These are phyloP conservation scores for Pygoscelis adeliae DNA, from an alignment of 2,113 vertebrate species.

Conservation along the genomic window DNA sequence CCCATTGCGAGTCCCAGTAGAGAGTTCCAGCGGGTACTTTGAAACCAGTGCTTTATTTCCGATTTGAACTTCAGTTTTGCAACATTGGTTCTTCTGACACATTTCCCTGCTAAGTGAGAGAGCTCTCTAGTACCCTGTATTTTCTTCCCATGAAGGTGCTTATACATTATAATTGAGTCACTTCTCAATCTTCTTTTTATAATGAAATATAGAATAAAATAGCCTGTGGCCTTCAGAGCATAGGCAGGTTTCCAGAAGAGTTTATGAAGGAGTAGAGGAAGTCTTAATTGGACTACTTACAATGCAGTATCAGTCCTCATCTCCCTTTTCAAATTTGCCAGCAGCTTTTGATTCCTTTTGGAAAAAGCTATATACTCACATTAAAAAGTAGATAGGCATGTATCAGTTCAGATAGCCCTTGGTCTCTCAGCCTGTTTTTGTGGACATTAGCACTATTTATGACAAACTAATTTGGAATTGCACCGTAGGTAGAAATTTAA, in stretches of 20 bases:
- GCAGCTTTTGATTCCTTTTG: conserved; percentile 6
- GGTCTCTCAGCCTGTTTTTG: not conserved
- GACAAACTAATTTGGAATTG: not conserved
- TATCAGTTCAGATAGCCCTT: not conserved
- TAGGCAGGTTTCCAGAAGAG: conserved; percentile 20
- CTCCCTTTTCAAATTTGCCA: not conserved
- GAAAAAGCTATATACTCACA: not conserved
- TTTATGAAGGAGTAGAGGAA: conserved; percentile 13
- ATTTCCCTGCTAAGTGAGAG: not conserved
- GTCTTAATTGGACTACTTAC: conserved; percentile 30
- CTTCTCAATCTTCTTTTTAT: conserved; percentile 21
- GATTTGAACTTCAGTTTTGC: not conserved
- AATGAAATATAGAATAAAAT: conserved; percentile 32
- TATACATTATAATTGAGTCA: conserved; percentile 21
- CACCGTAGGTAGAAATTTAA: not conserved
- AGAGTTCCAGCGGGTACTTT: not conserved
- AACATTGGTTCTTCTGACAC: not conserved
- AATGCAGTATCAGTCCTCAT: not conserved
- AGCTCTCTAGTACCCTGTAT: not conserved
- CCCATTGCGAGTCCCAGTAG: not conserved
- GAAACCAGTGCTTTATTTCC: not conserved
- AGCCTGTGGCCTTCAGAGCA: not conserved
- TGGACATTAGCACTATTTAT: not conserved
- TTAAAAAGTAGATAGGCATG: not conserved
- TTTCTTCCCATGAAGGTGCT: conserved; percentile 18